A percentile compares a stretch with the other conserved stretches of the same genome.
Evolutionary conservation across 2,888 invertebrate species (phyloP).

Genomic region (Pecten maximus): DNA sequence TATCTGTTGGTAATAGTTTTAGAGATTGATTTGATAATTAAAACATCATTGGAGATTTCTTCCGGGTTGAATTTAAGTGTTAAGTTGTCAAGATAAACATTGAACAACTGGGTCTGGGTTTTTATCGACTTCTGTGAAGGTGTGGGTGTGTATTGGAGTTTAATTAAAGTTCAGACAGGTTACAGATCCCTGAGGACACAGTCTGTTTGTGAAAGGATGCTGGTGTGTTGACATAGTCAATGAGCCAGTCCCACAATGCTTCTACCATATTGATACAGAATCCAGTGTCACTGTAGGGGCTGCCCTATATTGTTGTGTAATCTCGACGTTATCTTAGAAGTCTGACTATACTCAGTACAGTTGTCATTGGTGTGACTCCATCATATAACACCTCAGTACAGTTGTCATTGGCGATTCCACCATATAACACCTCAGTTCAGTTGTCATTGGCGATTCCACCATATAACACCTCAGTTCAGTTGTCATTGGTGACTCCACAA

Average conservation of each 20-base stretch:
- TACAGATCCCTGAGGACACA: not conserved
- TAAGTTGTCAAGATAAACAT: not conserved
- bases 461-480: too few relatives aligned
- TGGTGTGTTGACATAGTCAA: not conserved
- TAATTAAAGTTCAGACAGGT: not conserved
- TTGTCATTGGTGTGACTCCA: too few relatives aligned
- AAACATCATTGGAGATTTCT: not conserved
- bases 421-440: too few relatives aligned
- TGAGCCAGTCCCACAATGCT: not conserved
- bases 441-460: too few relatives aligned
- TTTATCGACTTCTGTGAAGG: not conserved
- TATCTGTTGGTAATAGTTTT: not conserved
- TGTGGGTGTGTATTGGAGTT: slow-evolving; percentile 1
- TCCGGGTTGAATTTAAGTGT: not conserved
- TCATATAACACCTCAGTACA: too few relatives aligned
- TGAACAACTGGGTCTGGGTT: not conserved
- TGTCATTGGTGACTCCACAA: too few relatives aligned
- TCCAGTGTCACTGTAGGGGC: not conserved
- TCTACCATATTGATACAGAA: not conserved
- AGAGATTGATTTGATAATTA: not conserved
- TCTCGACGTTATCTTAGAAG: not conserved
- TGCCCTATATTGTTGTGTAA: not conserved
- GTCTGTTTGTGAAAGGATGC: not conserved
- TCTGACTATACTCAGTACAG: too few relatives aligned
- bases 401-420: too few relatives aligned